Percentiles rank a stretch among this genome's conserved stretches.
phyloP scores from a whole-genome alignment of 2,888 invertebrate genomes.

The Orthosia gothica region DNA sequence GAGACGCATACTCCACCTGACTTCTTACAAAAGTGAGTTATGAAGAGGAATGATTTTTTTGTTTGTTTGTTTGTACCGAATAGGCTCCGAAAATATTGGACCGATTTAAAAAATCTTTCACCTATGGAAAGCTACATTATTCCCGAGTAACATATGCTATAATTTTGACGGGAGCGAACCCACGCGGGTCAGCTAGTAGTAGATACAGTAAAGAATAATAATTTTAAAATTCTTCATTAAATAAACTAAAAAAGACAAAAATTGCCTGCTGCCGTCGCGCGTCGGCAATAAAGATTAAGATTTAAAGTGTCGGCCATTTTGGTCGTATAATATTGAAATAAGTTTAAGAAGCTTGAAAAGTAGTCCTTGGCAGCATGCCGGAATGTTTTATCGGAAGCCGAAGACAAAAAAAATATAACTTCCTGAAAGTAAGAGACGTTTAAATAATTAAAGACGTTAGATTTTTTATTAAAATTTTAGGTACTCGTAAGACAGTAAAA shows the following conservation, averaged over 20 bases:
- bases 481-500: background rate
- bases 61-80: too few relatives aligned
- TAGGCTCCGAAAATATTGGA: too few relatives aligned
- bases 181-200: too few relatives aligned
- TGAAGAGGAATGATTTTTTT: too few relatives aligned
- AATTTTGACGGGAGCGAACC: too few relatives aligned
- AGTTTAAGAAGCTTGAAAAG: conserved; percentile 20
- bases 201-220: background rate
- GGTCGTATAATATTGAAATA: conserved; percentile 18
- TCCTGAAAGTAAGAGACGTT: background rate
- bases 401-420: conserved; percentile 3
- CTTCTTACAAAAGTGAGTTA: too few relatives aligned
- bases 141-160: too few relatives aligned
- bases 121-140: too few relatives aligned
- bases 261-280: background rate
- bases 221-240: background rate
- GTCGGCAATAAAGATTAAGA: conserved; percentile 23
- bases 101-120: too few relatives aligned
- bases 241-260: background rate
- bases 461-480: background rate
- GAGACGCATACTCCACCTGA: too few relatives aligned
- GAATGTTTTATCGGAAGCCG: conserved; percentile 16
- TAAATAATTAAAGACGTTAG: background rate
- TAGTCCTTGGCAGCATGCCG: conserved; percentile 32
- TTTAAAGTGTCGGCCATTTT: conserved; percentile 27